Conservation (phyloP, 2,113 vertebrate species). For the Emydura subglobosa region DNA sequence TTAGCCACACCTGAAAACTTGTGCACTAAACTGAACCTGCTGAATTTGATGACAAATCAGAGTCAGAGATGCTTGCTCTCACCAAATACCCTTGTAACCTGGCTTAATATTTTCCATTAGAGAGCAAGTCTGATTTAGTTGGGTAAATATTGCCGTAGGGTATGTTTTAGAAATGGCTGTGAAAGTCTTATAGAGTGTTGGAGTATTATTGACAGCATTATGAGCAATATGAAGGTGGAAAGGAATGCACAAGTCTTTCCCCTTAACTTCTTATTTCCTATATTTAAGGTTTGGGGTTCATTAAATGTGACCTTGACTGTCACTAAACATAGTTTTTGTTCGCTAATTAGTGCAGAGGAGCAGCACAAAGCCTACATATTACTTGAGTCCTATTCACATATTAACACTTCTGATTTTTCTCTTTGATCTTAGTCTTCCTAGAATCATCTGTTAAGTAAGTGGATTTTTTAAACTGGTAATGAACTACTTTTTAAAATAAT, state of each 20-base stretch:
- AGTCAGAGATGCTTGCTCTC: background rate
- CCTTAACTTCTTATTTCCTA: background rate
- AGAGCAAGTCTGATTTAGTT: background rate
- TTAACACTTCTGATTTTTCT: background rate
- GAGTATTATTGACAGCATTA: background rate
- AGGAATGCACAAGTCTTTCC: background rate
- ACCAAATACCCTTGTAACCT: background rate
- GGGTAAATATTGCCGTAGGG: background rate
- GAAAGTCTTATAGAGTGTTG: background rate
- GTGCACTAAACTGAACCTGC: background rate
- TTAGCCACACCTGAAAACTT: background rate
- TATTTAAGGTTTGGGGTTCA: background rate
- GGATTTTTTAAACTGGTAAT: background rate
- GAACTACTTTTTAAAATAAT: background rate
- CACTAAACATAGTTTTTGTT: background rate
- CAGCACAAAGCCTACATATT: background rate
- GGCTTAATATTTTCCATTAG: background rate
- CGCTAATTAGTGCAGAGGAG: background rate
- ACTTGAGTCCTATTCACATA: background rate
- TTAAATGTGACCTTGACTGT: background rate
- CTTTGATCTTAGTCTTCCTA: background rate
- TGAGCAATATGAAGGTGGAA: background rate
- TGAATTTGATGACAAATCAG: background rate
- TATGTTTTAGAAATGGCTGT: background rate
- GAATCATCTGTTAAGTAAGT: background rate